These are phyloP conservation scores for Phyllotis vaccarum DNA, from an alignment of 2,797 vertebrate species.

Conservation along the genomic window DNA sequence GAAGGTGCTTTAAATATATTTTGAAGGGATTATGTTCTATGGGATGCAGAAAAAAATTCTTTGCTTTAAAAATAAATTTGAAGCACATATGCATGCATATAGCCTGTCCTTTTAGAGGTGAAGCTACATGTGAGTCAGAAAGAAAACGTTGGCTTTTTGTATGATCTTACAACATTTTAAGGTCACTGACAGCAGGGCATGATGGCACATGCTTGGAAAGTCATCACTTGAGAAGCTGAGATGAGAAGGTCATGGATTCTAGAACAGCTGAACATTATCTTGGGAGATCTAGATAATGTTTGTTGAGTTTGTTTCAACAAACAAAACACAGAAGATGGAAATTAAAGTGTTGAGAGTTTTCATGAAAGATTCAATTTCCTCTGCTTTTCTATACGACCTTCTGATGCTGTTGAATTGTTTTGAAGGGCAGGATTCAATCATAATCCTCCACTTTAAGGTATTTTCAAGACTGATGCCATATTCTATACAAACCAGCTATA, in stretches of 20 bases:
- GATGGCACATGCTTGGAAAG: too few relatives aligned
- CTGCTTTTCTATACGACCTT: not conserved
- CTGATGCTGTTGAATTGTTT: not conserved
- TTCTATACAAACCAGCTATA: fast-evolving
- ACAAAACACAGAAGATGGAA: not conserved
- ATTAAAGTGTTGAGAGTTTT: not conserved
- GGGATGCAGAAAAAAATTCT: slow-evolving; percentile 28
- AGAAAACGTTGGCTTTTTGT: not conserved
- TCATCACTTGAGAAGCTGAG: not conserved
- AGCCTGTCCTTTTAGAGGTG: not conserved
- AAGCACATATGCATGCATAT: not conserved
- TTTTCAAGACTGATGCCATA: not conserved
- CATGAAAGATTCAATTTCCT: not conserved
- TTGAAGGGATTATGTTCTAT: slow-evolving; percentile 34
- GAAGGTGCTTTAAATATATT: not conserved
- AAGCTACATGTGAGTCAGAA: slow-evolving; percentile 5
- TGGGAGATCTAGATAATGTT: not conserved
- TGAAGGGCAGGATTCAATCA: not conserved
- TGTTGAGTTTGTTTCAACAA: not conserved
- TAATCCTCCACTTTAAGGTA: not conserved
- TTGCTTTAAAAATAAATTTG: slow-evolving; percentile 47
- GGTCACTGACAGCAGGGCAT: not conserved
- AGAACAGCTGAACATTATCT: not conserved
- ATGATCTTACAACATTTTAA: slow-evolving; percentile 6
- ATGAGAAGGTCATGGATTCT: not conserved